phyloP scores from a whole-genome alignment of 2,888 invertebrate species.

The Mylabris sibirica region DNA sequence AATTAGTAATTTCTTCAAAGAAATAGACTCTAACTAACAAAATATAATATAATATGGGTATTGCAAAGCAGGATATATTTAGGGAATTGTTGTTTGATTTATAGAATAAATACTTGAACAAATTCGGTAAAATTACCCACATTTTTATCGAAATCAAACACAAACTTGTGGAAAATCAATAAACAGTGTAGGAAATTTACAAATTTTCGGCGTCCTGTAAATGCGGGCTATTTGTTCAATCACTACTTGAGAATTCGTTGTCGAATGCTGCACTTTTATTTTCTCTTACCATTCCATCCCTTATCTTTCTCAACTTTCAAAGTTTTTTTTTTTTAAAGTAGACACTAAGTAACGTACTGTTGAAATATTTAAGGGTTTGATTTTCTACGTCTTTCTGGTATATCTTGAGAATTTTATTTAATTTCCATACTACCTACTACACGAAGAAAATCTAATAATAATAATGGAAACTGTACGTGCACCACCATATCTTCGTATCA shows the following conservation, averaged over 20 bases:
- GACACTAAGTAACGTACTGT: slow-evolving; percentile 30
- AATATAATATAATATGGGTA: slow-evolving; percentile 5
- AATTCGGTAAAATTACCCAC: too few relatives aligned
- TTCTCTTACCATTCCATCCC: slow-evolving; percentile 20
- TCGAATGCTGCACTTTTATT: slow-evolving; percentile 20
- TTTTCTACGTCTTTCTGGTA: slow-evolving; percentile 15
- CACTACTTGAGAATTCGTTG: slow-evolving; percentile 26
- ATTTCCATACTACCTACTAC: slow-evolving; percentile 16
- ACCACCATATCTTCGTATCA: neutral
- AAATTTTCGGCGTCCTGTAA: neutral
- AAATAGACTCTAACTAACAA: slow-evolving; percentile 18
- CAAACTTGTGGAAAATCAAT: neutral
- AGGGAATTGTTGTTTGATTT: too few relatives aligned
- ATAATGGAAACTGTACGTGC: too few relatives aligned
- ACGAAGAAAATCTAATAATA: neutral
- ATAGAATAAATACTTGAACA: too few relatives aligned
- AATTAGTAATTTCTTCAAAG: slow-evolving; percentile 37
- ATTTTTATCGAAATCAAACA: neutral
- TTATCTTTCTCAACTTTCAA: slow-evolving; percentile 1
- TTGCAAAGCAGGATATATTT: too few relatives aligned
- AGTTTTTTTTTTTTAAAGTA: slow-evolving; percentile 17
- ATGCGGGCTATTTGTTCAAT: slow-evolving; percentile 40
- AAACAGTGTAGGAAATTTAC: neutral
- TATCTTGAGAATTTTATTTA: slow-evolving; percentile 24
- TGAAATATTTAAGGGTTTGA: slow-evolving; percentile 32